These are phyloP conservation scores for Heterocephalus glaber DNA, from an alignment of 2,113 vertebrate genomes.

Conservation along the genomic window DNA sequence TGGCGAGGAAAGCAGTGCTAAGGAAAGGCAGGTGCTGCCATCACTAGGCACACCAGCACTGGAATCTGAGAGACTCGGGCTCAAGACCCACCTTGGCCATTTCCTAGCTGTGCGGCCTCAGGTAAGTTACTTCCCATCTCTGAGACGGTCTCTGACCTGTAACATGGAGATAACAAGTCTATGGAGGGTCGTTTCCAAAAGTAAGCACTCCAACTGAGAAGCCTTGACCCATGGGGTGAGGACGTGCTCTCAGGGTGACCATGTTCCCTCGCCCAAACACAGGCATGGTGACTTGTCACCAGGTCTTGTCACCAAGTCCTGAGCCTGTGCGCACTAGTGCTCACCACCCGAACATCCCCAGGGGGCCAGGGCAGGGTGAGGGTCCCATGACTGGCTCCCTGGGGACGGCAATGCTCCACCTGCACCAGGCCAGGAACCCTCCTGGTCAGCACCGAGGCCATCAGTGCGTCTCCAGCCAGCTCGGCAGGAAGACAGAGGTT, in stretches of 20 bases:
- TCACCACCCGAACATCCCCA: fast-evolving
- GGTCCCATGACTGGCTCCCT: fast-evolving
- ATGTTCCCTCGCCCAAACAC: neutral
- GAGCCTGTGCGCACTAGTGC: fast-evolving
- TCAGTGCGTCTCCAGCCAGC: neutral
- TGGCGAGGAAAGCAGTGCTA: neutral
- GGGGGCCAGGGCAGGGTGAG: neutral
- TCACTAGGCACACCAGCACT: fast-evolving
- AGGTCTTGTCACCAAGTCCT: neutral
- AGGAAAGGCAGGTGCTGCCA: fast-evolving
- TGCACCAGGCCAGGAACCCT: fast-evolving
- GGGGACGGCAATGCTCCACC: neutral
- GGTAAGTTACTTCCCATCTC: neutral
- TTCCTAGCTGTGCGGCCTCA: neutral
- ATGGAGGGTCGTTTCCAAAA: fast-evolving
- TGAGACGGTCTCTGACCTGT: neutral
- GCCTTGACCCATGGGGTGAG: too few species aligned
- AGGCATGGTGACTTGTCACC: fast-evolving
- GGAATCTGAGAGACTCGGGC: neutral
- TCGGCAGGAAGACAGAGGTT: neutral
- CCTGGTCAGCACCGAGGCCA: neutral
- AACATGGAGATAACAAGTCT: neutral
- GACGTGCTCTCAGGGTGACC: neutral
- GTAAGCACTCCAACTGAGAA: fast-evolving
- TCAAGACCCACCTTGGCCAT: neutral